Conservation (phyloP, 1,140 invertebrate genomes). For the Lithobius niger region DNA sequence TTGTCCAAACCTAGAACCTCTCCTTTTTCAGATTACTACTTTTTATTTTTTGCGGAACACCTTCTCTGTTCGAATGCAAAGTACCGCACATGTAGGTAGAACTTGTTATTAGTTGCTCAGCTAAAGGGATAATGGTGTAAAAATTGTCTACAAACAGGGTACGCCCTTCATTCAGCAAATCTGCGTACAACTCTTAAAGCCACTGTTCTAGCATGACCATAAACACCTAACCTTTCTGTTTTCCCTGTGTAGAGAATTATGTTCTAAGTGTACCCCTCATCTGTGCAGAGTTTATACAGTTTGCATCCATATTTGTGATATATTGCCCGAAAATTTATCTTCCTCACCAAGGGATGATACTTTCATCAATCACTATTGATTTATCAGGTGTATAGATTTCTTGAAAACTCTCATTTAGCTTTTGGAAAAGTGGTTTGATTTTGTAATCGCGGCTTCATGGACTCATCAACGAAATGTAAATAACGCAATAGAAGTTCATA, state of each 20-base stretch:
- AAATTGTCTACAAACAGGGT: slow-evolving; percentile 5
- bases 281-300: slow-evolving; percentile 7
- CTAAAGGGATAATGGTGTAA: slow-evolving; percentile 4
- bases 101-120: neutral
- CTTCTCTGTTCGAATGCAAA: neutral
- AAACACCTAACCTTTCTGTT: neutral
- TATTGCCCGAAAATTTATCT: no score
- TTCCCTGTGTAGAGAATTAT: slow-evolving; percentile 1
- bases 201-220: slow-evolving; percentile 1
- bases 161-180: slow-evolving; percentile 4
- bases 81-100: neutral
- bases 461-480: no score
- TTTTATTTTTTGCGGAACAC: neutral
- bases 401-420: no score
- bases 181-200: neutral
- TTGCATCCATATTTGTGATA: slow-evolving; percentile 10
- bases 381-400: no score
- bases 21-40: neutral
- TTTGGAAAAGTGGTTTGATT: no score
- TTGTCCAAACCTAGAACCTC: no score
- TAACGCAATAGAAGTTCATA: no score
- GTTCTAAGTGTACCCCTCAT: slow-evolving; percentile 3
- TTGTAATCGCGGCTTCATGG: no score
- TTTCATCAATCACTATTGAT: no score
- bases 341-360: no score